Evolutionary conservation across 2,113 vertebrate species (phyloP), one percentile per base, ranked within the genome.

Genomic region (Gymnarchus niloticus): DNA sequence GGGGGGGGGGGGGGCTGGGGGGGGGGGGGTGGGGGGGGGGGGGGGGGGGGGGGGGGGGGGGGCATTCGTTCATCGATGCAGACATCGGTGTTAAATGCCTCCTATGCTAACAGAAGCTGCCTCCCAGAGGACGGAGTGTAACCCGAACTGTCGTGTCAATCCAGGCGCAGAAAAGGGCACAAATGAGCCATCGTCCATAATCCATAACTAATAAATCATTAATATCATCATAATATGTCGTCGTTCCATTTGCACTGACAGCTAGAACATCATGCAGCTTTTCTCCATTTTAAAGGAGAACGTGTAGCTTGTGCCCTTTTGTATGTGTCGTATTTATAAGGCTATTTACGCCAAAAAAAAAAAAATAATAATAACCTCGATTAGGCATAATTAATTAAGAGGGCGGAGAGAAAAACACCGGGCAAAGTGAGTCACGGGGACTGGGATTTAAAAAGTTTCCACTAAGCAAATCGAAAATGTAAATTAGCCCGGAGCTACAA

Each of bases 391-490:
- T 51, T 81, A n/a, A 51, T 81, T 82, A 56, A 41, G 33, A 37
- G 33, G 65, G 2, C 2, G 21, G 6, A 48, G 41, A 48, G 19
- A 23, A 78, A 48, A 54, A 54, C 52, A 44, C 76, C 8, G 44
- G 6, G 37, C 44, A 10, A 48, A 78, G 76, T 56, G 49, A 82
- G 56, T 54, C 14, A 12, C 1, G 25, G 49, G 51, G 49, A 82
- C 51, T 56, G 25, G 23, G 49, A 82, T 54, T 56, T 52, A 3
- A 23, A 82, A 82, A 54, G 21, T 33, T 81, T 51, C 21, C 77
- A 54, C n/a, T 82, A 21, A 54, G 49, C 23, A 82, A 82, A 82
- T 82, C n/a, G 51, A 82, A 41, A 54, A 54, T 54, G n/a, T 33
- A 56, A 82, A 82, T 28, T 23, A 14, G 49, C 25, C 49, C 25